A percentile compares a stretch with the other conserved stretches of the same genome.
Conservation (phyloP, 2,113 vertebrate genomes). For the Lichenostomus cassidix region DNA sequence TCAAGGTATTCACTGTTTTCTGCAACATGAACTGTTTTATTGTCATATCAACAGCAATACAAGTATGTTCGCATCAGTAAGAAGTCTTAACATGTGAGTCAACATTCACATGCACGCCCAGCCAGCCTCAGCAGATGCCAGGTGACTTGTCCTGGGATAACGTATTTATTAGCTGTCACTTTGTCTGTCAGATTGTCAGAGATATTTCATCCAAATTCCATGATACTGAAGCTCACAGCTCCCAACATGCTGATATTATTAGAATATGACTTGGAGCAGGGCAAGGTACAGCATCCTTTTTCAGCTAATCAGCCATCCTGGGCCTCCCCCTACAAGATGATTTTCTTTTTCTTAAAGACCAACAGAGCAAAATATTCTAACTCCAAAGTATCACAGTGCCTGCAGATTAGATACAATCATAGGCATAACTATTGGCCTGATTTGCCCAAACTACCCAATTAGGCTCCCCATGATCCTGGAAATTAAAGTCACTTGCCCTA, state of each 20-base stretch:
- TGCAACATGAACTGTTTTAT: neutral
- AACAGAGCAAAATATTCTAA: neutral
- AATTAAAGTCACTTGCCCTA: neutral
- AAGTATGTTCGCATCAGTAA: neutral
- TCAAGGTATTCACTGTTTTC: neutral
- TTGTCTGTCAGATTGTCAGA: neutral
- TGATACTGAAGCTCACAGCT: neutral
- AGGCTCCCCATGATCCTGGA: neutral
- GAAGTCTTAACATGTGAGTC: neutral
- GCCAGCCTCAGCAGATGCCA: neutral
- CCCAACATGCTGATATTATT: neutral
- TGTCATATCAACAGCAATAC: neutral
- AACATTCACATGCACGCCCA: neutral
- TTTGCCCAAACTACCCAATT: neutral
- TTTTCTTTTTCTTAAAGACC: neutral
- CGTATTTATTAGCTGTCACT: neutral
- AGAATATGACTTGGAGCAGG: neutral
- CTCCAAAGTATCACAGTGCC: neutral
- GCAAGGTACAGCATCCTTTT: neutral
- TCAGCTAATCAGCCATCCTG: neutral
- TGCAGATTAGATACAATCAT: neutral
- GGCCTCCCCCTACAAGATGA: neutral
- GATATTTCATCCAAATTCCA: neutral
- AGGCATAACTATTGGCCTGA: neutral
- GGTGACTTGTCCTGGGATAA: neutral